Percentiles rank a stretch among this genome's conserved stretches.
Conservation (phyloP, 2,113 vertebrate species). For the Rhabdomys dilectus region DNA sequence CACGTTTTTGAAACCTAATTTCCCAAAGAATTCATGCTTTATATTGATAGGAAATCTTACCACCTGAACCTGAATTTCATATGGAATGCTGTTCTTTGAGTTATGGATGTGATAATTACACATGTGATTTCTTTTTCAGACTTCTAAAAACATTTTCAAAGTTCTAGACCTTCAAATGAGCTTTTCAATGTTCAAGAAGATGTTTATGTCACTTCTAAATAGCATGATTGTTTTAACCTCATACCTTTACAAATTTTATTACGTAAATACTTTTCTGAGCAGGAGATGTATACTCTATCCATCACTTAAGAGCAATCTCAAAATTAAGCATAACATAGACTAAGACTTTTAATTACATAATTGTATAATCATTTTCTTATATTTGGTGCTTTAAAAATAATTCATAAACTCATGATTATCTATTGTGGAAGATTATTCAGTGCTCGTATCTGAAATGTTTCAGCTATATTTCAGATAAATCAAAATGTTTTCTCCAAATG, state of each 20-base stretch:
- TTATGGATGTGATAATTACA: background rate
- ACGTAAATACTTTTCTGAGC: slow-evolving; percentile 83
- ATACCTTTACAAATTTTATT: slow-evolving; percentile 75
- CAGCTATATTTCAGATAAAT: background rate
- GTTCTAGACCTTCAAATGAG: background rate
- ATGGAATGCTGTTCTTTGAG: background rate
- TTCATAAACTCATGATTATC: background rate
- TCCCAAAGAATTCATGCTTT: background rate
- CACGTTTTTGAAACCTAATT: background rate
- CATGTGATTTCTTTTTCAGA: background rate
- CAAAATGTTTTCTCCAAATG: background rate
- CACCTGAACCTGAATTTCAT: slow-evolving; percentile 27
- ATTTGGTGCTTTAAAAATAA: background rate
- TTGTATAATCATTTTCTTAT: background rate
- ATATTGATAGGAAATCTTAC: background rate
- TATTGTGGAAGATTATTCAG: slow-evolving; percentile 31
- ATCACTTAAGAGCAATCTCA: slow-evolving; percentile 81
- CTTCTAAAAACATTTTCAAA: slow-evolving; percentile 14
- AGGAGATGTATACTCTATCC: slow-evolving; percentile 77
- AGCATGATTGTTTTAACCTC: slow-evolving; percentile 80
- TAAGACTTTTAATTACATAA: slow-evolving; percentile 74
- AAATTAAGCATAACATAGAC: slow-evolving; percentile 79
- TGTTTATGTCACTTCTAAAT: slow-evolving; percentile 73
- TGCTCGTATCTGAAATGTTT: background rate
- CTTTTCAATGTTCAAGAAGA: background rate